phyloP scores from a whole-genome alignment of 2,113 vertebrate species.

The Erinaceus europaeus region DNA sequence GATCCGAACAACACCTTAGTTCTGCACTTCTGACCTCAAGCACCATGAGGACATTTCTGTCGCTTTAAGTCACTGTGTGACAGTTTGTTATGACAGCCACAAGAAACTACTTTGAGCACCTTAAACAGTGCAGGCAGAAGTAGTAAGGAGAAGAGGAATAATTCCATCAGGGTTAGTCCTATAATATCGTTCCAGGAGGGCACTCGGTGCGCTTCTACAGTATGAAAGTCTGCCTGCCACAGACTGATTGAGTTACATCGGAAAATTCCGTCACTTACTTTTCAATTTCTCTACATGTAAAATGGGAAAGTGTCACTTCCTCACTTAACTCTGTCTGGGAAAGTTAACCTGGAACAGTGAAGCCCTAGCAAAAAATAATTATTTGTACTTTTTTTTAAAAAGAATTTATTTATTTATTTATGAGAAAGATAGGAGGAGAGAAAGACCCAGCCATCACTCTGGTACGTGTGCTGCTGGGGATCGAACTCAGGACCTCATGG shows the following conservation, averaged over 20 bases:
- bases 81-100: neutral
- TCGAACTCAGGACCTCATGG: too few relatives aligned
- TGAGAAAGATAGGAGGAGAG: too few relatives aligned
- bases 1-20: too few relatives aligned
- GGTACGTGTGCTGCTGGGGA: too few relatives aligned
- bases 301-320: neutral
- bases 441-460: too few relatives aligned
- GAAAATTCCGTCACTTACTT: conserved; percentile 30
- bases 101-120: neutral
- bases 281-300: conserved; percentile 13
- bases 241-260: neutral
- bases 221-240: neutral
- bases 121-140: neutral
- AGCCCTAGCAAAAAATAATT: too few relatives aligned
- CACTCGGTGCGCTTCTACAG: neutral
- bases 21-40: too few relatives aligned
- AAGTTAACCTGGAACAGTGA: too few relatives aligned
- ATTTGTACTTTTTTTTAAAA: too few relatives aligned
- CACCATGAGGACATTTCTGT: too few relatives aligned
- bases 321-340: neutral
- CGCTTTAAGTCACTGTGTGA: neutral
- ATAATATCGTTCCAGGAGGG: neutral
- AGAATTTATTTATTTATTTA: too few relatives aligned
- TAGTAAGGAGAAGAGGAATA: conserved; percentile 5
- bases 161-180: neutral